These are phyloP conservation scores for Hucho hucho DNA, from an alignment of 2,113 vertebrate species.

Conservation along the genomic window DNA sequence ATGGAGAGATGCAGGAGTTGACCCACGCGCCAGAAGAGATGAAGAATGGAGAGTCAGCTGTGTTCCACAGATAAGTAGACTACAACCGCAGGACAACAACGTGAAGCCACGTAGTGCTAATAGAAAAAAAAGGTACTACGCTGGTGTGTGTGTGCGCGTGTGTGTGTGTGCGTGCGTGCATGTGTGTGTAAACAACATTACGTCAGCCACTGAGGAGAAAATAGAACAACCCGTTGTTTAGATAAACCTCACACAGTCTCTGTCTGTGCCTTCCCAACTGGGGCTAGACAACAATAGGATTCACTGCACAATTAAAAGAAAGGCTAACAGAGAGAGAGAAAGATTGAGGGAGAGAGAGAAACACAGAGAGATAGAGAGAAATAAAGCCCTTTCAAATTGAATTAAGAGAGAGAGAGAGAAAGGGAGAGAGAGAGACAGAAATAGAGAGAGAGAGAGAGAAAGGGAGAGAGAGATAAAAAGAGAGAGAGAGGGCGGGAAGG, in stretches of 20 bases:
- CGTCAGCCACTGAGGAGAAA: neutral
- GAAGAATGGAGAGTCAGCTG: neutral
- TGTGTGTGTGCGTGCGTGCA: no score
- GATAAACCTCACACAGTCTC: constrained; percentile 9
- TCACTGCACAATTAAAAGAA: neutral
- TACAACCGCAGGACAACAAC: neutral
- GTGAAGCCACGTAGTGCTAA: neutral
- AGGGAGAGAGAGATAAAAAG: no score
- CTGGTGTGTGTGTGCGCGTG: neutral
- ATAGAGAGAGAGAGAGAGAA: no score
- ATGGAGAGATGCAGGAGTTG: neutral
- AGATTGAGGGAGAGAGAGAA: neutral
- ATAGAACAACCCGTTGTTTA: neutral
- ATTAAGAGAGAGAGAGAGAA: no score
- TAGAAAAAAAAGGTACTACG: neutral
- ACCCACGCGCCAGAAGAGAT: neutral
- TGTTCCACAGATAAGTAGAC: constrained; percentile 1
- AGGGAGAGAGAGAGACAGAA: no score
- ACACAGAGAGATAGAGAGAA: neutral
- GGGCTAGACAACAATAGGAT: constrained; percentile 9
- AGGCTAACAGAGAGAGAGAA: neutral
- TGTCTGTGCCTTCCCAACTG: neutral
- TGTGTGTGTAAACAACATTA: neutral
- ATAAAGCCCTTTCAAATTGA: neutral
- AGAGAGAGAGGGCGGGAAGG: no score